Conservation (phyloP, 2,113 vertebrate species). For the Rhineura floridana region DNA sequence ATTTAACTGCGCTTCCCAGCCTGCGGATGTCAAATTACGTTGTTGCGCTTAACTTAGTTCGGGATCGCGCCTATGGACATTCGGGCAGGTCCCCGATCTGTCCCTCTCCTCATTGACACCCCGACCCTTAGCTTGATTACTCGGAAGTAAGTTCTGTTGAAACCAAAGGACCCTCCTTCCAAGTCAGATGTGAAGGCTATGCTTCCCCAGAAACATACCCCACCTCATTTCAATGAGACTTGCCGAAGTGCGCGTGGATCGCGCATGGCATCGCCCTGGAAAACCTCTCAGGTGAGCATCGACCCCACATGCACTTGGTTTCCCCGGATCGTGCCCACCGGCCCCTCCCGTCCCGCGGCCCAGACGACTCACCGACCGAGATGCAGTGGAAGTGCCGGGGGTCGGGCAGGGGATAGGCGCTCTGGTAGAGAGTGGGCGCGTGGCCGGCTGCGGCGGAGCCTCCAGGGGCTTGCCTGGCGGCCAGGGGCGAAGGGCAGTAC, state of each 20-base stretch:
- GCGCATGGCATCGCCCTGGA: background rate
- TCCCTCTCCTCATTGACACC: too few species aligned
- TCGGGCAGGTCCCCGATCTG: background rate
- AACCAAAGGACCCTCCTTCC: too few species aligned
- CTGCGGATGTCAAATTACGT: background rate
- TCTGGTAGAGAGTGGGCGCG: slow-evolving; percentile 90
- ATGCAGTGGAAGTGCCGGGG: slow-evolving; percentile 98
- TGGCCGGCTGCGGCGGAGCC: slow-evolving; percentile 85
- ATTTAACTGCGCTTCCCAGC: background rate
- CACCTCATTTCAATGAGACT: too few species aligned
- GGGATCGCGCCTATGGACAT: too few species aligned
- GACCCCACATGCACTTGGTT: too few species aligned
- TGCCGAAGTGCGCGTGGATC: background rate
- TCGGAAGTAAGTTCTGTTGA: background rate
- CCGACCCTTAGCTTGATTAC: background rate
- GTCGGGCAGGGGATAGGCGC: slow-evolving; percentile 90
- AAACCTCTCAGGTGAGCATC: too few species aligned
- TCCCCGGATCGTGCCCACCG: background rate
- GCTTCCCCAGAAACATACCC: too few species aligned
- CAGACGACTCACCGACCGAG: slow-evolving; percentile 89
- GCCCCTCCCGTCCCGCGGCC: too few species aligned
- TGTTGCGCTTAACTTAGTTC: background rate
- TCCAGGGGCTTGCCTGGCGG: slow-evolving; percentile 86
- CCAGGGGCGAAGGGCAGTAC: slow-evolving; percentile 91
- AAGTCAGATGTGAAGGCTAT: background rate